Percentiles rank a stretch among this genome's conserved stretches.
phyloP scores from a whole-genome alignment of 92 coral and sea anemone species.

The Pocillopora grandis region DNA sequence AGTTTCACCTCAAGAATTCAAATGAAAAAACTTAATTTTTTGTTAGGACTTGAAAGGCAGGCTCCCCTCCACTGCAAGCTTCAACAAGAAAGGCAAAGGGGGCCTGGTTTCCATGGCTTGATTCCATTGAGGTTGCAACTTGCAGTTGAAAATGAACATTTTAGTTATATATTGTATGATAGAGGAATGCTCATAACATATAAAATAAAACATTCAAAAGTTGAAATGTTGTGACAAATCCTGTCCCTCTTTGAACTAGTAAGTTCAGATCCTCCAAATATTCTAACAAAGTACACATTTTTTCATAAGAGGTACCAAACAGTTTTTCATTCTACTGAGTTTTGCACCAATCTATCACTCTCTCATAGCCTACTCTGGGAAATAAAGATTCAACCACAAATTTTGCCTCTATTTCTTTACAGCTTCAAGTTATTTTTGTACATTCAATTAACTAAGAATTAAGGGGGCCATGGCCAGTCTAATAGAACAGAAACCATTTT shows the following conservation, averaged over 20 bases:
- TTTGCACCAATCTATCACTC: neutral
- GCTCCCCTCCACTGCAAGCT: neutral
- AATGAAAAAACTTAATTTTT: neutral
- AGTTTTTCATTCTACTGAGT: neutral
- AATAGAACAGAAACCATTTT: too few species aligned
- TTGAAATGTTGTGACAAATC: neutral
- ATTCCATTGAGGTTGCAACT: neutral
- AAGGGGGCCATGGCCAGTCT: too few species aligned
- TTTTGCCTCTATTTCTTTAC: too few species aligned
- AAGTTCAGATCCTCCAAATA: neutral
- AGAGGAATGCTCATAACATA: neutral
- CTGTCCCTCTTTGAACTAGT: neutral
- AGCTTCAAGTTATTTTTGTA: too few species aligned
- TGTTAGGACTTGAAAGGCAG: neutral
- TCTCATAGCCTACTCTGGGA: too few species aligned
- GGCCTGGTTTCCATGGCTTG: neutral
- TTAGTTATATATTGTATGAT: constrained; percentile 8
- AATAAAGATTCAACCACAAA: too few species aligned
- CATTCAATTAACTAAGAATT: too few species aligned
- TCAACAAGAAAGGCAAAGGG: neutral
- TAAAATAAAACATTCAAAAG: constrained; percentile 11
- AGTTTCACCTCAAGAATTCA: neutral
- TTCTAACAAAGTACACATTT: too few species aligned
- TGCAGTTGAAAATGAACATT: neutral
- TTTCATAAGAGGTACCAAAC: neutral